Base-by-base conservation (phyloP, 1,140 invertebrate species). In the Galendromus occidentalis region DNA sequence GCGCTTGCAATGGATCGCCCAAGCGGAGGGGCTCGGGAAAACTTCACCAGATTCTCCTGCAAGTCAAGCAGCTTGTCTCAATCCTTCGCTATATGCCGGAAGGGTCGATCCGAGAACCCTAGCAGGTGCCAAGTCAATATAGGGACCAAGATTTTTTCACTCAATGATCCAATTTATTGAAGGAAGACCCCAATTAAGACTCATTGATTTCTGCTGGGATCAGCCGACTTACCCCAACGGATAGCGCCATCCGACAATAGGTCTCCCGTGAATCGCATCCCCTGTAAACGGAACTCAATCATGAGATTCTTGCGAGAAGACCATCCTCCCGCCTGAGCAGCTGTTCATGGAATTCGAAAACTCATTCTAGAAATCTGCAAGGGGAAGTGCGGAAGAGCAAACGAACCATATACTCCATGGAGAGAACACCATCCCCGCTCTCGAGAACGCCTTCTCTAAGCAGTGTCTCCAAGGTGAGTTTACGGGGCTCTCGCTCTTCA, bases 1-100 rank as follows among this genome's bases (percentile, higher is more conserved):
- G 68, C 87, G 81, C 72, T 91, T 91, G 74, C 89, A 92, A 73
- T 89, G 84, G 71, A 88, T 86, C 0, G 88, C 88, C 89, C 88
- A 92, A 2, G 88, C 86, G 71, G 86, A 89, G 22, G 88, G 88
- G n/a, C 87, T 88, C 66, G 84, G 83, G 75, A 91, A 92, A 70
- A 88, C 81, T 68, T 88, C 84, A 74, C 87, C 84, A 63, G 86
- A 87, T 77, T 90, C 87, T 75, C 86, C 51, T 59, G 22, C 4
- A 47, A 20, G 14, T 7, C 18, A 59, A 25, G 33, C 12, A 25
- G 4, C n/a, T 25, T 2, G 22, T 39, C 9, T 9, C 33, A 39
- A 6, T 39, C 4, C 9, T 39, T 9, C 33, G n/a, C n/a, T n/a
- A n/a, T n/a, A n/a, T n/a, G n/a, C n/a, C n/a, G n/a, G n/a, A n/a